Evolutionary conservation across 2,888 invertebrate species (phyloP), one percentile per base, ranked within the genome.

Genomic region (Merodon equestris): DNA sequence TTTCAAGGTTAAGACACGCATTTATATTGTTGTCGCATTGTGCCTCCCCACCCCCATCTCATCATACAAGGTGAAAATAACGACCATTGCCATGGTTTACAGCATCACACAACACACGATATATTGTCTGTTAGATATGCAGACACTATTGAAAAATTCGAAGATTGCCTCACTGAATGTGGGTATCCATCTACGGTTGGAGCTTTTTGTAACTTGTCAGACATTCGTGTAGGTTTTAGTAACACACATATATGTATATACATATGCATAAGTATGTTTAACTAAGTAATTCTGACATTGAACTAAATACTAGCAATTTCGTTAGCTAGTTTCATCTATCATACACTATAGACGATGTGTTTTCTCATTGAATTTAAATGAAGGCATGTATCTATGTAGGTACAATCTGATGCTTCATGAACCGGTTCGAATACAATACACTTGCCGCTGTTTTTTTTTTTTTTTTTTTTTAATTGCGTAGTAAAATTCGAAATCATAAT

Each of bases 221-320:
- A 18, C 56, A 36, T 47, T 61, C 47, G 67, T 72, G 67, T 77
- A 72, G 77, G 77, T 72, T 72, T 40, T 2, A 36, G 36, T 57
- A 72, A 72, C 50, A 51, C 58, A 57, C 27, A 15, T 45, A 56
- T 56, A 40, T 54, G 40, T 40, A 47, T 68, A 17, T 40, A 18
- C 44, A 50, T 36, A 42, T 40, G 42, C 53, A 58, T 36, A 42
- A n/a, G n/a, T 47, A 58, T 53, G 17, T 63, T 44, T 54, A 73
- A 63, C 58, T 58, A 64, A 79, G 63, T 68, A 36, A 54, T 63
- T 79, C 56, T 79, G 79, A 79, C 79, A 79, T 79, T 79, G 79
- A 79, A 79, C 79, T 70, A 79, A 74, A 79, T 79, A 68, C 42
- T 18, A 63, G 57, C 51, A 63, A 53, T 63, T 18, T 15, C 13